These are phyloP conservation scores for Callorhinus ursinus DNA, from an alignment of 2,113 vertebrate species.

Conservation along the genomic window DNA sequence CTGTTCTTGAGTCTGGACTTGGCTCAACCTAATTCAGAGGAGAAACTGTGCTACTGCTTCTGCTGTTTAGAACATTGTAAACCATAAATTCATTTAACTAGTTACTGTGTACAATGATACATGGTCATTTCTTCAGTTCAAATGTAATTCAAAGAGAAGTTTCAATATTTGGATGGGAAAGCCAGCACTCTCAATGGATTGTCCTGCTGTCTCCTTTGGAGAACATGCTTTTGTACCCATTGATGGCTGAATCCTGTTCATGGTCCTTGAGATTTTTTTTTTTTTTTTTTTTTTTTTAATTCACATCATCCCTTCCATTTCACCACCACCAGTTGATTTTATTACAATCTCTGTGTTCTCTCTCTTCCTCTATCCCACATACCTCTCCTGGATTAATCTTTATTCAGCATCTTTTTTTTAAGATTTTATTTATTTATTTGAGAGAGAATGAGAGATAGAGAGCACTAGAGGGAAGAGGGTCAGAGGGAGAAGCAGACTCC, in stretches of 20 bases:
- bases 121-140: background rate
- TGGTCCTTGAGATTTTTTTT: background rate
- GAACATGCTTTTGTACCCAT: background rate
- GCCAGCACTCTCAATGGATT: background rate
- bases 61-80: background rate
- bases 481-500: too few species aligned
- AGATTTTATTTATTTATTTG: too few species aligned
- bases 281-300: background rate
- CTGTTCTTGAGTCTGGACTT: background rate
- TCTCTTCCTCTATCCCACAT: background rate
- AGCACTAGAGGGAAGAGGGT: too few species aligned
- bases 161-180: background rate
- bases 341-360: background rate
- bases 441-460: too few species aligned
- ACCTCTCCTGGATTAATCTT: background rate
- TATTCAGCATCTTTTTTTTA: background rate
- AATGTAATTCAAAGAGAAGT: slow-evolving; percentile 11
- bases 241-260: background rate
- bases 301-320: background rate
- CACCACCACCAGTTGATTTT: background rate
- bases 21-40: background rate
- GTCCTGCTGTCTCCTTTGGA: background rate
- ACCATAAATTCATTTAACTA: background rate
- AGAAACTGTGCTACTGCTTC: background rate
- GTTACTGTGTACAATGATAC: background rate